Evolutionary conservation across 2,113 vertebrate species (phyloP).

Genomic region (Myotis davidii): DNA sequence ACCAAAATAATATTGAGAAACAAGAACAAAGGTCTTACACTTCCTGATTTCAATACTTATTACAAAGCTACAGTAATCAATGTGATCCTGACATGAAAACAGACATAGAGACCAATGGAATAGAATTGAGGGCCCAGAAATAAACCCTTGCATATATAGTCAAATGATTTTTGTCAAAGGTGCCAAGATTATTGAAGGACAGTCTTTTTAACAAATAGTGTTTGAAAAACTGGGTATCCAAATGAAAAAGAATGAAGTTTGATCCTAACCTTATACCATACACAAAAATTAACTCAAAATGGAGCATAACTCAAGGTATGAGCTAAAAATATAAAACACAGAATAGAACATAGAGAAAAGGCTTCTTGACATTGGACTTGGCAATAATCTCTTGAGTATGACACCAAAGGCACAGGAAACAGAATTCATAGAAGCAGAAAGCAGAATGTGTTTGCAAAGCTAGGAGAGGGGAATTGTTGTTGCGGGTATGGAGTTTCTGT

Average conservation of each 20-base stretch:
- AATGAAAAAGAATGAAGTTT: neutral
- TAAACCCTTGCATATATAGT: neutral
- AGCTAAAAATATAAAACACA: neutral
- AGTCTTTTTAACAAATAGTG: neutral
- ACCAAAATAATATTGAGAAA: neutral
- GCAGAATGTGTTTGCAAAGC: neutral
- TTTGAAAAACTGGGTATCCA: neutral
- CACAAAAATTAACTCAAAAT: conserved; percentile 9
- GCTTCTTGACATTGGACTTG: neutral
- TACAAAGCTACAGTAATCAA: neutral
- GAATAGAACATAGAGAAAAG: neutral
- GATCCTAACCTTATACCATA: neutral
- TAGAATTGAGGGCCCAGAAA: neutral
- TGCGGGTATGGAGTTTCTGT: neutral
- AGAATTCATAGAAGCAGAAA: neutral
- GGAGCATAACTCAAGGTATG: neutral
- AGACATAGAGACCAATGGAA: neutral
- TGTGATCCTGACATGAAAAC: neutral
- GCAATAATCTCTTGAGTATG: neutral
- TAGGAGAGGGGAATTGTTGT: neutral
- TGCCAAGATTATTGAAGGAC: neutral
- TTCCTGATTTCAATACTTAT: neutral
- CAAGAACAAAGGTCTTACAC: neutral
- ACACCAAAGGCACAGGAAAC: neutral
- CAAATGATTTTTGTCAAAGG: neutral